Percentiles rank a stretch among this genome's conserved stretches.
phyloP scores from a whole-genome alignment of 2,113 vertebrate genomes.

The Grantiella picta region DNA sequence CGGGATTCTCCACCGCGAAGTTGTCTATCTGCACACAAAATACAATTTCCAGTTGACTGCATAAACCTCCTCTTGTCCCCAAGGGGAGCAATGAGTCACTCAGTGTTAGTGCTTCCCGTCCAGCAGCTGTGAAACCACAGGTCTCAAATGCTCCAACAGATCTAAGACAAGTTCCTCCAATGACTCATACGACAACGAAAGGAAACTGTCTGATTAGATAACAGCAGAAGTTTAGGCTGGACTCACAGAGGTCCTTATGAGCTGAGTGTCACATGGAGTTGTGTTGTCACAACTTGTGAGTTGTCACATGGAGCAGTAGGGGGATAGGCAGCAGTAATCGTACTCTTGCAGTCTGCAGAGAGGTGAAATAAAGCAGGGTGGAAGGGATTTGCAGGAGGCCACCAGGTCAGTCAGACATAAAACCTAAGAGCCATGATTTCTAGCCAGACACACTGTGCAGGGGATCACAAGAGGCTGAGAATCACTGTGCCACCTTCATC shows the following conservation, averaged over 20 bases:
- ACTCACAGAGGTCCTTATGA: neutral
- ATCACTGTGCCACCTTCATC: neutral
- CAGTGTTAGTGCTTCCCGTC: neutral
- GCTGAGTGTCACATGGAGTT: neutral
- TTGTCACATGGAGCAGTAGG: neutral
- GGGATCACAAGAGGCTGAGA: neutral
- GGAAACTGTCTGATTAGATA: neutral
- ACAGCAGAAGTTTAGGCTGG: neutral
- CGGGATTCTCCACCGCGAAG: neutral
- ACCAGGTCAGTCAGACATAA: fast-evolving
- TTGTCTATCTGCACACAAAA: neutral
- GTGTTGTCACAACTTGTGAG: neutral
- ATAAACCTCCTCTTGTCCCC: neutral
- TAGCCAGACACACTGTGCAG: neutral
- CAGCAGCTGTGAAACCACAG: neutral
- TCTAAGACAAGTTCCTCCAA: neutral
- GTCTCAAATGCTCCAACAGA: neutral
- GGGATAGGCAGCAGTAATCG: neutral
- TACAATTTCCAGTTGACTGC: neutral
- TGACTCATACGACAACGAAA: neutral
- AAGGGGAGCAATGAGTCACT: neutral
- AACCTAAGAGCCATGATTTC: fast-evolving
- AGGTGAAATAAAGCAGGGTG: neutral
- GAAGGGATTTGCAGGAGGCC: neutral
- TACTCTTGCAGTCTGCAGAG: neutral